These are phyloP conservation scores for Aldrovandia affinis DNA, from an alignment of 2,797 vertebrate species.

Conservation along the genomic window DNA sequence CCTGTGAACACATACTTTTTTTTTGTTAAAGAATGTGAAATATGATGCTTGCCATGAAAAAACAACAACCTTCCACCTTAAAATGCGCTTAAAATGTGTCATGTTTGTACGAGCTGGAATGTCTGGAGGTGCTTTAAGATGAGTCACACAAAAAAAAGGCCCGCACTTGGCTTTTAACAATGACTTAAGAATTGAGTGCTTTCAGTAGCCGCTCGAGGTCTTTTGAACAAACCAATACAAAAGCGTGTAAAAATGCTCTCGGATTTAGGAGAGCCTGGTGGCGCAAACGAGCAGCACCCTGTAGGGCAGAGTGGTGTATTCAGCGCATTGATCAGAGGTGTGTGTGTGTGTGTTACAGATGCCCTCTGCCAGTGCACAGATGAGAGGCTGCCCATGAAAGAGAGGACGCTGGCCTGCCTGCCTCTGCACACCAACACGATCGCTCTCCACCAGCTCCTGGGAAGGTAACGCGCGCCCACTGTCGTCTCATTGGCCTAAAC, in stretches of 20 bases:
- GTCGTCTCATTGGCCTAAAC: neutral
- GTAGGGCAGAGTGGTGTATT: too few relatives aligned
- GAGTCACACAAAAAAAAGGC: neutral
- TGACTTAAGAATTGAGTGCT: neutral
- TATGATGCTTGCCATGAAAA: neutral
- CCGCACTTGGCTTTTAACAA: neutral
- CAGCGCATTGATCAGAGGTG: neutral
- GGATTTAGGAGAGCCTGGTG: neutral
- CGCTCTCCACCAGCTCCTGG: slow-evolving; percentile 75
- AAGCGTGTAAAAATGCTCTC: too few relatives aligned
- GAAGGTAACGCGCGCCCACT: slow-evolving; percentile 72
- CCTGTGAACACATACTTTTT: neutral
- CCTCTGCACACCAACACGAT: slow-evolving; percentile 89
- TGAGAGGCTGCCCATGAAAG: slow-evolving; percentile 65
- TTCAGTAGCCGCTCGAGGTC: neutral
- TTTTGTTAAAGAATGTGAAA: neutral
- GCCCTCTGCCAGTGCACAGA: slow-evolving; percentile 81
- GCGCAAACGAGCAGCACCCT: too few relatives aligned
- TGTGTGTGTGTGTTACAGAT: slow-evolving; percentile 66
- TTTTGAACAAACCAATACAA: too few relatives aligned
- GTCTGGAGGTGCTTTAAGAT: neutral
- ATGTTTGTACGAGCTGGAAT: too few relatives aligned
- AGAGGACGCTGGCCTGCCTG: slow-evolving; percentile 77
- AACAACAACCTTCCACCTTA: too few relatives aligned
- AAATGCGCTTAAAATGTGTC: too few relatives aligned